These are phyloP conservation scores for Protaetia brevitarsis DNA, from an alignment of 1,140 invertebrate species.

Conservation along the genomic window DNA sequence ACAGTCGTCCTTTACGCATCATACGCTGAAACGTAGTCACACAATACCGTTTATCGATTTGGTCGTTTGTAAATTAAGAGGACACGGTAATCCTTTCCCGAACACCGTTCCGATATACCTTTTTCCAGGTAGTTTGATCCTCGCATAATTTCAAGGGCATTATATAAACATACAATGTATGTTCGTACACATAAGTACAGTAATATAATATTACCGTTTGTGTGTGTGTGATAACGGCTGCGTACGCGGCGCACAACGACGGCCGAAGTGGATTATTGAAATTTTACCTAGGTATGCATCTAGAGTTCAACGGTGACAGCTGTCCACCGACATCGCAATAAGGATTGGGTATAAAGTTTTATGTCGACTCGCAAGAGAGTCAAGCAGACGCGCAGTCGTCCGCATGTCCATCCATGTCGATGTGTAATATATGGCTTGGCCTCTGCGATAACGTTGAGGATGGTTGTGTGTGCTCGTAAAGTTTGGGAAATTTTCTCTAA, in stretches of 20 bases:
- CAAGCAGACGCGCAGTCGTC: not conserved
- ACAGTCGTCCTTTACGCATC: not conserved
- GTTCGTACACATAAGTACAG: not conserved
- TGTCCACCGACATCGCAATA: constrained; percentile 12
- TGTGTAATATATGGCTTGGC: constrained; percentile 2
- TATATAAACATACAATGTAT: not conserved
- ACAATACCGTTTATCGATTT: not conserved
- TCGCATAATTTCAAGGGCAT: constrained; percentile 4
- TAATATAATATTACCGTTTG: not conserved
- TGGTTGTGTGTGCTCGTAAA: not conserved
- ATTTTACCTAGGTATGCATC: not conserved
- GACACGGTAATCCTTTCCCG: constrained; percentile 1
- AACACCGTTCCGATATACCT: not conserved
- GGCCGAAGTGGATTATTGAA: constrained; percentile 1
- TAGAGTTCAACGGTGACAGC: constrained; percentile 8
- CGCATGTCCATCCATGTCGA: constrained; percentile 3
- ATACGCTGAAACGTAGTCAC: not conserved
- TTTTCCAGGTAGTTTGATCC: constrained; percentile 27
- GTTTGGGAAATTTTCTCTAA: not conserved
- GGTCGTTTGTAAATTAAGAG: not conserved
- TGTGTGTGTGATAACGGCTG: constrained; percentile 3
- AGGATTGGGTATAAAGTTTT: constrained; percentile 5
- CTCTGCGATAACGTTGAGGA: not conserved
- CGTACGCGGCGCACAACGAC: not conserved
- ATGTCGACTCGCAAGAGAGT: not conserved